Conservation (phyloP, 2,888 invertebrate species). For the Volucella inflata region DNA sequence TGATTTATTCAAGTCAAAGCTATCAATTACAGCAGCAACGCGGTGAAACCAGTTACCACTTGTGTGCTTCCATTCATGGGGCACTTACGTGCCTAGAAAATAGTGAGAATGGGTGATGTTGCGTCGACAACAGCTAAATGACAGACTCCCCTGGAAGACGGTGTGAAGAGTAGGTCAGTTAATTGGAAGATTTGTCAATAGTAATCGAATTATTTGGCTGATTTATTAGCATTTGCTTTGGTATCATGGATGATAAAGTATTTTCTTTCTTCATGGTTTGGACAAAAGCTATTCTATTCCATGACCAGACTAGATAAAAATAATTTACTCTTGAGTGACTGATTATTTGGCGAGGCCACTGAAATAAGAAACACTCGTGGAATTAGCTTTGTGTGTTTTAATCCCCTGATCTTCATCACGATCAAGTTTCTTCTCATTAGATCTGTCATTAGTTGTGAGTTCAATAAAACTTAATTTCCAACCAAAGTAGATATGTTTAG, state of each 20-base stretch:
- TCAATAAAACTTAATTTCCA: too few relatives aligned
- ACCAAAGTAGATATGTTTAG: too few relatives aligned
- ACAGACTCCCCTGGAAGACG: conserved; percentile 55
- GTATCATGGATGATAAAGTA: conserved; percentile 16
- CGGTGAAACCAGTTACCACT: conserved; percentile 39
- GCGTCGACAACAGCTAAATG: conserved; percentile 23
- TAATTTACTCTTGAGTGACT: conserved; percentile 1
- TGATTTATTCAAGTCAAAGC: conserved; percentile 46
- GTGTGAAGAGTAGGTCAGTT: conserved; percentile 67
- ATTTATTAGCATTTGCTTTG: conserved; percentile 62
- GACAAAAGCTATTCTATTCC: conserved; percentile 14
- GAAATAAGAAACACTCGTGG: not conserved
- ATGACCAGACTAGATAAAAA: not conserved
- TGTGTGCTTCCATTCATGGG: conserved; percentile 56
- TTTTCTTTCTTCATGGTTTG: conserved; percentile 23
- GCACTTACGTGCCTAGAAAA: conserved; percentile 14
- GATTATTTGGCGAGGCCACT: not conserved
- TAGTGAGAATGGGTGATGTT: not conserved
- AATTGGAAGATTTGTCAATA: conserved; percentile 70
- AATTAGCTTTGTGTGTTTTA: conserved; percentile 13
- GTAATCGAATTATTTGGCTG: conserved; percentile 67
- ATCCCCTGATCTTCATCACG: not conserved
- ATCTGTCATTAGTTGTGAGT: too few relatives aligned
- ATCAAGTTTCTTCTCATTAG: too few relatives aligned
- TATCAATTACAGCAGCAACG: conserved; percentile 44